Evolutionary conservation across 1,140 invertebrate species (phyloP).

Genomic region (Diplogasteroides magnus): DNA sequence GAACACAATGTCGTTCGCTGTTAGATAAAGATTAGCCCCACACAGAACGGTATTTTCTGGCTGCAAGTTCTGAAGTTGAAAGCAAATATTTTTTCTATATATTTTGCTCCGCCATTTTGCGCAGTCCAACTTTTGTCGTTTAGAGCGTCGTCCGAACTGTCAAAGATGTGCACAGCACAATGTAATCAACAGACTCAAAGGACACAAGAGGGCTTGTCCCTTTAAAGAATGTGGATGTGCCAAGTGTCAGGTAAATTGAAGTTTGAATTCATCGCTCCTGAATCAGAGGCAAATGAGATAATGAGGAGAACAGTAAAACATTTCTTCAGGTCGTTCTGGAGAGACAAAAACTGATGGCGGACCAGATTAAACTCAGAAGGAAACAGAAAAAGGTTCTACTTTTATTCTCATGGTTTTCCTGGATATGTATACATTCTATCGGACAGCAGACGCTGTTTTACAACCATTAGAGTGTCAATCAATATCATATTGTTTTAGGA

Average conservation of each 20-base stretch:
- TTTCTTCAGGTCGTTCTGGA: constrained; percentile 31
- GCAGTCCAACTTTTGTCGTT: background rate
- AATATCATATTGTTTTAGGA: background rate
- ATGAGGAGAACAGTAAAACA: constrained; percentile 2
- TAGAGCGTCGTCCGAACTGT: constrained; percentile 59
- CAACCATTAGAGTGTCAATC: background rate
- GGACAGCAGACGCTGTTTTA: background rate
- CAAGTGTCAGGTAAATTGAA: constrained; percentile 42
- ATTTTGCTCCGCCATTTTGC: background rate
- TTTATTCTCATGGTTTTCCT: background rate
- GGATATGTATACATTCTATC: background rate
- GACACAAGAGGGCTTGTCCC: constrained; percentile 59
- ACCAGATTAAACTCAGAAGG: constrained; percentile 42
- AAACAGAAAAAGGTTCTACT: constrained; percentile 33
- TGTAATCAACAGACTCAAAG: constrained; percentile 60
- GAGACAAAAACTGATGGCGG: constrained; percentile 41
- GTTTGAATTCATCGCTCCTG: background rate
- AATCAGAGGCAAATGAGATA: background rate
- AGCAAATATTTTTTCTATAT: background rate
- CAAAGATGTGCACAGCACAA: constrained; percentile 60
- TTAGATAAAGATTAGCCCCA: background rate
- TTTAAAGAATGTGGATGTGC: constrained; percentile 59
- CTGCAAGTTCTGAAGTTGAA: background rate
- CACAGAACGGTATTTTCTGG: background rate
- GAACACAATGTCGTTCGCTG: background rate